Evolutionary conservation across 2,888 invertebrate genomes (phyloP), one percentile per base, ranked within the genome.

Genomic region (Drosophila ustulata): DNA sequence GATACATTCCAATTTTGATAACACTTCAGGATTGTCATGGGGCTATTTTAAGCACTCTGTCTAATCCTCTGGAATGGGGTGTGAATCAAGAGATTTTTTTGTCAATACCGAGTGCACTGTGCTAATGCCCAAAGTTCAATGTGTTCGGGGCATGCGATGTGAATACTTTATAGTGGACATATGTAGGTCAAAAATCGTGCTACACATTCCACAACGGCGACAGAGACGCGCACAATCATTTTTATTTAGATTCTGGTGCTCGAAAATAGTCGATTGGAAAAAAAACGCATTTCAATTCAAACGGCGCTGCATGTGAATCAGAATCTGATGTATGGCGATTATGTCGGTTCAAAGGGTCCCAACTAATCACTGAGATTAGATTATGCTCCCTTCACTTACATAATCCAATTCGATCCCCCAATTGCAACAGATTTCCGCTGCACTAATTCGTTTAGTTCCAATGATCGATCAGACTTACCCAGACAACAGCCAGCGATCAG

Each of bases 181-280:
- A 83, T 78, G 71, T 79, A 87, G 82, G 82, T 82, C 88, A 53
- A 37, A 37, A 37, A 37, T 37, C 1, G 37, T 37, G 37, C 37
- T 18, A 39, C 49, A 49, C 34, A 51, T 25, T 37, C 37, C 4
- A n/a, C 37, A 37, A 9, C 25, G 3, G 50, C 39, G 13, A 41
- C 39, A 41, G n/a, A n/a, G 41, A 37, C 4, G 13, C 32, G 28
- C 57, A 86, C 82, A 87, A 78, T 87, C 85, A 75, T 41, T 73
- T 75, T 75, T 79, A 87, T 75, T 87, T 75, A 74, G 66, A 87
- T 75, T 87, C 70, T 69, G 66, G 59, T 55, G 57, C 66, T 73
- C 59, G 59, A 62, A 68, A 64, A 18, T 18, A 18, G n/a, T n/a
- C n/a, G n/a, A n/a, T 28, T 43, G 30, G 32, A 3, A 39, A 41